Evolutionary conservation across 23 tunicate genomes (phyloP), one percentile per base, ranked within the genome.

Genomic region (Trididemnum nubilum): DNA sequence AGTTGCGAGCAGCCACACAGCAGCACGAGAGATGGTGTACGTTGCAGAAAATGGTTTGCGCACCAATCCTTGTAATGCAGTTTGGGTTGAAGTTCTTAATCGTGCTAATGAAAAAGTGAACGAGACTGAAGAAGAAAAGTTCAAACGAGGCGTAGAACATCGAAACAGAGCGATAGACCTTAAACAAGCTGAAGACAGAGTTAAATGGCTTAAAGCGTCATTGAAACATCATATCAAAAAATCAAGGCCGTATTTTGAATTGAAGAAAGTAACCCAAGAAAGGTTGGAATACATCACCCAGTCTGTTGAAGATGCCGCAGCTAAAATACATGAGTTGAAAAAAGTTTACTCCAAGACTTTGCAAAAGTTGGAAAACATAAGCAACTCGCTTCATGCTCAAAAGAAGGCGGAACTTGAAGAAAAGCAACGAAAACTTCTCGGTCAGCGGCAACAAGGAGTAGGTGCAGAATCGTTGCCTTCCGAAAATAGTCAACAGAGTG

Each of bases 81-180:
- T 90, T 1, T 94, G 98, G 98, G 86, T 81, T 34, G 98, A 94
- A 79, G 88, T 94, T 94, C 81, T 94, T 18, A 94, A 94, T 71
- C 98, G 85, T 40, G 98, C 98, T 1, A 94, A 92, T 23, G 21
- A 76, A 39, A 94, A 88, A 67, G 91, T 86, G 31, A 85, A 86
- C 54, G 91, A 91, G 30, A 87, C 97, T 0, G 97, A 91, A 70
- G 32, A 65, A 28, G 87, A 82, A 59, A 51, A 85, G 32, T 35
- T 76, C 37, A 83, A 54, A 27, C 80, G 97, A 58, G 97, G 77
- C 31, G 33, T 21, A 4, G 97, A 91, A 65, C 97, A 91, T 35
- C 80, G 63, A 54, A 33, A 82, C 52, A 28, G 74, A 19, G 89
- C 89, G 51, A 83, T 80, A 29, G 31, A 35, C 1, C 86, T 91